Evolutionary conservation across 2,797 vertebrate genomes (phyloP), one percentile per base, ranked within the genome.

Genomic region (Bradypodion pumilum): DNA sequence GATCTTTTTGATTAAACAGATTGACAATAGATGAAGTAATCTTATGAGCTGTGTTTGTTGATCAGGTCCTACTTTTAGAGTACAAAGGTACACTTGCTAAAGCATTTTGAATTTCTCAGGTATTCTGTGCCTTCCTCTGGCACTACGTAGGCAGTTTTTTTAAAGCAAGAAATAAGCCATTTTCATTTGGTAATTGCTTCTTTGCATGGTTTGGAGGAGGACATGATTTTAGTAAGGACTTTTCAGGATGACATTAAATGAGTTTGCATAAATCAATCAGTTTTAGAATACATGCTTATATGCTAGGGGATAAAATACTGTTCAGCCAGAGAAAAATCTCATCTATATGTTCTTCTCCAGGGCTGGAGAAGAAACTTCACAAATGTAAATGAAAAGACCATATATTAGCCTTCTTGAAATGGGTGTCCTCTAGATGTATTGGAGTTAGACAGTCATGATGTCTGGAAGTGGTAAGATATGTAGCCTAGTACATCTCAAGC

Each of bases 181-280:
- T 81, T 25, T n/a, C 88, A 84, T 85, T 86, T 81, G 78, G 74
- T n/a, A 86, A 21, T 83, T 88, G 29, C 65, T 82, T 60, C 49
- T 63, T 83, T 77, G 63, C 23, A 52, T 70, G 87, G 35, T 37
- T 74, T 82, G 35, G 79, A 87, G 60, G 65, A 87, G 91, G 83
- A 12, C 68, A 8, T 25, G 23, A 35, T 40, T 27, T 73, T 80
- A 56, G 8, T 62, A 77, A 68, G 90, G 87, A 49, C 82, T 81
- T 78, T 78, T 13, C 19, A 60, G 3, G 52, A n/a, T 72, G 52
- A 42, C 6, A 10, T 60, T 60, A 44, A 16, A 80, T 77, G 9
- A 2, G 74, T 76, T 5, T 44, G 4, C 70, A 77, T 70, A 77
- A 60, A 62, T 62, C 35, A 32, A 56, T 56, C 52, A 62, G 7